Evolutionary conservation across 1,140 invertebrate genomes (phyloP).

Genomic region (Pomphorhynchus laevis): DNA sequence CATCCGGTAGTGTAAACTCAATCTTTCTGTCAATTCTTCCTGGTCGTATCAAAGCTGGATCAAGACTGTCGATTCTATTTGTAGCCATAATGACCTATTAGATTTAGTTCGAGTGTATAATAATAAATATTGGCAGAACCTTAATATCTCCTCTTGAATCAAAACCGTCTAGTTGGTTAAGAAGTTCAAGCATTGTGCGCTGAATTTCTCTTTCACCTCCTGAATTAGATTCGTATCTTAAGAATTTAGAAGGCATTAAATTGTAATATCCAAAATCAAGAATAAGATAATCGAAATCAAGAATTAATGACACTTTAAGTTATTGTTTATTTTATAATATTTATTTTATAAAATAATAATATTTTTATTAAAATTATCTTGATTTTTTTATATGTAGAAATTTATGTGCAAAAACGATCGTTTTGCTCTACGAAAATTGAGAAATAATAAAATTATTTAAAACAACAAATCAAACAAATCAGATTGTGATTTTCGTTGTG

Average conservation of each 20-base stretch:
- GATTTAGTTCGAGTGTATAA: neutral
- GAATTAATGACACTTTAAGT: too few species aligned
- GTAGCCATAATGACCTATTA: slow-evolving; percentile 86
- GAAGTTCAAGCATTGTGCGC: slow-evolving; percentile 86
- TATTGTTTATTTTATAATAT: too few species aligned
- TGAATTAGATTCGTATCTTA: slow-evolving; percentile 74
- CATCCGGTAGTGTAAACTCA: slow-evolving; percentile 91
- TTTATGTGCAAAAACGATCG: too few species aligned
- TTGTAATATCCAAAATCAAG: slow-evolving; percentile 1
- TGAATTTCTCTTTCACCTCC: slow-evolving; percentile 97
- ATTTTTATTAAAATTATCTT: too few species aligned
- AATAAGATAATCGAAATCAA: too few species aligned
- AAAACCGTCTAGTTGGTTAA: slow-evolving; percentile 95
- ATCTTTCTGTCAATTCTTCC: slow-evolving; percentile 96
- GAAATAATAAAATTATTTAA: too few species aligned
- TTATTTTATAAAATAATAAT: too few species aligned
- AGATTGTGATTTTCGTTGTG: too few species aligned
- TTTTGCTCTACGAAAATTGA: too few species aligned
- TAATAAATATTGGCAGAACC: slow-evolving; percentile 21
- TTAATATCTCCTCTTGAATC: slow-evolving; percentile 77
- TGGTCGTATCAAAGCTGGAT: slow-evolving; percentile 84
- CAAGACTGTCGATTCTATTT: slow-evolving; percentile 88
- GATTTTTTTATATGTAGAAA: too few species aligned
- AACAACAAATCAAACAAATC: too few species aligned
- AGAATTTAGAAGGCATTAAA: neutral